Evolutionary conservation across 2,797 vertebrate genomes (phyloP), one percentile per base, ranked within the genome.

Genomic region (Rallus crepitans): DNA sequence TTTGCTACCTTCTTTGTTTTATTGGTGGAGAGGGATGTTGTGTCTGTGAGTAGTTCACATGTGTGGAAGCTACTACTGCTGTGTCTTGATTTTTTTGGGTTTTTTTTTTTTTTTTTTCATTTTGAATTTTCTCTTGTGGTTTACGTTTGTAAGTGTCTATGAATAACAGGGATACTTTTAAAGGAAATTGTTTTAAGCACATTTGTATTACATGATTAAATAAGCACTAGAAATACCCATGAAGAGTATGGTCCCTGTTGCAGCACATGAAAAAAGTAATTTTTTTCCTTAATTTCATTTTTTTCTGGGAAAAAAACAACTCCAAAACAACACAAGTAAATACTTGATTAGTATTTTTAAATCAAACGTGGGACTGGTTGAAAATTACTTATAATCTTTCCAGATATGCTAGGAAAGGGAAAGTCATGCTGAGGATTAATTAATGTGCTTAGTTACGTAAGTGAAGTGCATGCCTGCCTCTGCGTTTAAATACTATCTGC

Each of bases 401-500:
- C 53, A 81, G 48, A 35, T 76, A 40, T 59, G 3, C 33, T 82
- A 53, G 31, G 47, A 88, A 73, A 63, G 77, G n/a, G 21, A 25
- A 72, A 69, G 91, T 78, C 56, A 57, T 61, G 3, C 47, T 82
- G 35, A 91, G 48, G 30, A 78, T 86, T 55, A 66, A 63, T 76
- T 90, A 2, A 73, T 28, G 56, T 82, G 7, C 53, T 72, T 70
- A 53, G 33, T 82, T 94, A 53, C 0, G 0, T 52, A 70, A 70
- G 78, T 77, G 37, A 89, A 78, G 75, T 93, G 35, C 61, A 3
- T 72, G 30, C 65, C n/a, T 55, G 7, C 37, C 45, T 75, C 15
- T 82, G 35, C 53, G 33, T 79, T 96, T 96, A 72, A 93, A 69
- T 90, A 85, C 72, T 71, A 40, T 7, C 66, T 47, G 53, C 48